A percentile compares a stretch with the other conserved stretches of the same genome.
These are phyloP conservation scores for Polyergus mexicanus DNA, from an alignment of 1,140 invertebrate genomes.

Conservation along the genomic window DNA sequence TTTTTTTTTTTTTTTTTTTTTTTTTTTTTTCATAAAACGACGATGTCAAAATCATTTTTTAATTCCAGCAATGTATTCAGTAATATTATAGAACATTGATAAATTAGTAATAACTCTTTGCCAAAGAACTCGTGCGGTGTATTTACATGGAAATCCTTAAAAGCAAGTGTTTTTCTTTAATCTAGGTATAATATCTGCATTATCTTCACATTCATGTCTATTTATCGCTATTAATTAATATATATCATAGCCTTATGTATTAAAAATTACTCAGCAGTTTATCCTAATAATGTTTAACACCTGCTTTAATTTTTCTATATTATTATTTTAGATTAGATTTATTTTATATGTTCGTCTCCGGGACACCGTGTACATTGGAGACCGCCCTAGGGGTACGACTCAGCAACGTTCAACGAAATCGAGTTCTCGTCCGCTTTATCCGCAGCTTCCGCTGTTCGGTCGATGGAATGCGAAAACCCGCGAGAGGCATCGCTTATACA, in stretches of 20 bases:
- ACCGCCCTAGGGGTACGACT: conserved; percentile 12
- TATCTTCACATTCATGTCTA: neutral
- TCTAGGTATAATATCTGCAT: neutral
- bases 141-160: neutral
- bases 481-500: conserved; percentile 56
- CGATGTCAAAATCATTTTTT: neutral
- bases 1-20: too few relatives aligned
- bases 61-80: too few relatives aligned
- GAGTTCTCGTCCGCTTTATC: conserved; percentile 50
- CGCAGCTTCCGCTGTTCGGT: conserved; percentile 35
- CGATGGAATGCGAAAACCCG: conserved; percentile 55
- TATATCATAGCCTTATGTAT: neutral
- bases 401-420: conserved; percentile 33
- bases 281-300: neutral
- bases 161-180: neutral
- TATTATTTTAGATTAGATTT: neutral
- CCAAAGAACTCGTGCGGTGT: neutral
- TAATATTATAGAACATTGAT: neutral
- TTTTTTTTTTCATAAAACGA: neutral
- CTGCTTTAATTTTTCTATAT: neutral
- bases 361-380: conserved; percentile 5
- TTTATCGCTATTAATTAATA: neutral
- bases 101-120: neutral
- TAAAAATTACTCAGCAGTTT: neutral
- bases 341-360: neutral